These are phyloP conservation scores for Synergus japonicus DNA, from an alignment of 2,888 invertebrate genomes.

Conservation along the genomic window DNA sequence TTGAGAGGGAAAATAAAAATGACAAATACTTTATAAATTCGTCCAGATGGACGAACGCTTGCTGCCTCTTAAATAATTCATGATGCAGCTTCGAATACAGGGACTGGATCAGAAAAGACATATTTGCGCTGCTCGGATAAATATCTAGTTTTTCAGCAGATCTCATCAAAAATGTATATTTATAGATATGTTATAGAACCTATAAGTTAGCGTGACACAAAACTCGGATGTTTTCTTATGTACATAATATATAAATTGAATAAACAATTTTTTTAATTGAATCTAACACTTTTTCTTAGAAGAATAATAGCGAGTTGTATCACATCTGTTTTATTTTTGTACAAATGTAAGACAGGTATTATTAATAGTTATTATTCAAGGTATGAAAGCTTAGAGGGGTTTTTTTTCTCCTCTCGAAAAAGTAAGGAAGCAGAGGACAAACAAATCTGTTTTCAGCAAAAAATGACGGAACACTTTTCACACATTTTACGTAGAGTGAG, in stretches of 20 bases:
- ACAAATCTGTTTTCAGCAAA: neutral
- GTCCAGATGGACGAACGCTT: slow-evolving; percentile 36
- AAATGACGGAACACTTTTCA: slow-evolving; percentile 31
- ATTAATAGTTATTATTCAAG: neutral
- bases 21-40: slow-evolving; percentile 26
- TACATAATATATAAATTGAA: too few species aligned
- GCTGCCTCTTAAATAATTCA: slow-evolving; percentile 56
- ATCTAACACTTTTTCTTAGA: neutral
- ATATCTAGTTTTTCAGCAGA: slow-evolving; percentile 42
- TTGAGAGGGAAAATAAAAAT: slow-evolving; percentile 25
- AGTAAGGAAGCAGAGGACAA: neutral
- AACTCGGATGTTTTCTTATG: neutral
- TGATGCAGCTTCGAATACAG: slow-evolving; percentile 43
- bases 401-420: neutral
- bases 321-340: neutral
- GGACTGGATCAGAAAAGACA: slow-evolving; percentile 49
- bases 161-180: slow-evolving; percentile 26
- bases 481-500: neutral
- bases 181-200: neutral
- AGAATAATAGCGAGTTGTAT: neutral
- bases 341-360: neutral
- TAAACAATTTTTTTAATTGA: too few species aligned
- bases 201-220: neutral
- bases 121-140: slow-evolving; percentile 16
- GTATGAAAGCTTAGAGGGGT: neutral